Evolutionary conservation across 2,888 invertebrate species (phyloP).

Genomic region (Tiphia femorata): DNA sequence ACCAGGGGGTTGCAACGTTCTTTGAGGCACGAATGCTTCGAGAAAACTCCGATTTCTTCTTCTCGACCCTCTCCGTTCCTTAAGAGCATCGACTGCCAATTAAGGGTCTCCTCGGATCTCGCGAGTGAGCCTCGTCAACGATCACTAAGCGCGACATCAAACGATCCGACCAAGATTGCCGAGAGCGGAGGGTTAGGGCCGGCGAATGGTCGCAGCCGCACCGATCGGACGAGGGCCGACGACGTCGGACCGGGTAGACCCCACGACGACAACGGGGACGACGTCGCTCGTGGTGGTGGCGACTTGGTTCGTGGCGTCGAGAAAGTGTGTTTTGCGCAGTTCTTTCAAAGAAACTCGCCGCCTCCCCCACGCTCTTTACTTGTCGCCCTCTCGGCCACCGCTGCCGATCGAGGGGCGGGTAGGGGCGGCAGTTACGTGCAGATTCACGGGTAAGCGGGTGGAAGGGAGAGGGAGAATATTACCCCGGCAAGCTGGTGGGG

Average conservation of each 20-base stretch:
- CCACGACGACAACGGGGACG: slow-evolving; percentile 1
- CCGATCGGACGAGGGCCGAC: not conserved
- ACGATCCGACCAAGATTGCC: not conserved
- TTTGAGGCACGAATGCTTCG: too few species aligned
- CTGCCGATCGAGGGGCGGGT: slow-evolving; percentile 51
- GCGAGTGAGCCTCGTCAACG: too few species aligned
- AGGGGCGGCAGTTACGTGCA: slow-evolving; percentile 46
- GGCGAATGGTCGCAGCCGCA: slow-evolving; percentile 16
- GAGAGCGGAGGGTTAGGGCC: slow-evolving; percentile 3
- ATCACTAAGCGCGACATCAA: slow-evolving; percentile 27
- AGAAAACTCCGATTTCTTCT: too few species aligned
- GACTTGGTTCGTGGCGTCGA: slow-evolving; percentile 27
- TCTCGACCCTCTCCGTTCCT: too few species aligned
- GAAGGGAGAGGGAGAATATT: slow-evolving; percentile 32
- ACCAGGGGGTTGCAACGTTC: too few species aligned
- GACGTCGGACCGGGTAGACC: slow-evolving; percentile 10
- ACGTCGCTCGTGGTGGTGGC: slow-evolving; percentile 6
- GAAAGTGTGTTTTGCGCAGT: slow-evolving; percentile 51
- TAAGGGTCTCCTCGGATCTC: not conserved
- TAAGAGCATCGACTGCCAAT: not conserved
- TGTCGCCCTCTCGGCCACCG: slow-evolving; percentile 40
- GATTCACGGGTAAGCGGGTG: slow-evolving; percentile 31
- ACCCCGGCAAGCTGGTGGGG: slow-evolving; percentile 31
- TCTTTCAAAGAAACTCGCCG: slow-evolving; percentile 52
- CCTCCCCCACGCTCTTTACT: slow-evolving; percentile 51